Conservation (phyloP, 2,797 vertebrate genomes). For the Microctenopoma stevenorrisi region DNA sequence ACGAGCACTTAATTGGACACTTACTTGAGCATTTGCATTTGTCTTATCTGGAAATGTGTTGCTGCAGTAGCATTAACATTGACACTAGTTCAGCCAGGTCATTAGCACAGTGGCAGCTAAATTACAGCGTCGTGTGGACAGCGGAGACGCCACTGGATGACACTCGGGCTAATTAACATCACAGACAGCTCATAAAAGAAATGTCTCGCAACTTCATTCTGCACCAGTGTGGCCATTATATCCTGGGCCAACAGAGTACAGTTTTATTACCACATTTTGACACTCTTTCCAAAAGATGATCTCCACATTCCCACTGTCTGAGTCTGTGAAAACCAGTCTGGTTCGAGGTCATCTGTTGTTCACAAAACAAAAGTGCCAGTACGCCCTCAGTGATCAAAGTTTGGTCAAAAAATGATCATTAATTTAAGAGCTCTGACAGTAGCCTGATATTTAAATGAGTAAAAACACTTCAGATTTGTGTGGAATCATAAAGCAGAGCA, state of each 20-base stretch:
- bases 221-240: not conserved
- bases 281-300: not conserved
- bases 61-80: conserved; percentile 58
- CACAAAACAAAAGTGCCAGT: no score
- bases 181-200: not conserved
- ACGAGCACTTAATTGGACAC: conserved; percentile 23
- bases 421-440: no score
- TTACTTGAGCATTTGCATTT: conserved; percentile 42
- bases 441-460: no score
- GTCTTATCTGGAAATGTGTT: conserved; percentile 41
- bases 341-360: no score
- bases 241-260: not conserved
- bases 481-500: no score
- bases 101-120: conserved; percentile 30
- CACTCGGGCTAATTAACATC: conserved; percentile 16
- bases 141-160: conserved; percentile 8
- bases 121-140: not conserved
- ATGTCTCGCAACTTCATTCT: conserved; percentile 21
- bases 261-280: not conserved
- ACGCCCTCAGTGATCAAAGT: no score
- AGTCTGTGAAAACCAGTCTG: no score
- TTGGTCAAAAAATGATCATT: no score
- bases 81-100: conserved; percentile 52
- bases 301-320: not conserved
- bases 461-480: no score